Conservation (phyloP, 2,888 invertebrate species). For the Oscheius sp. region DNA sequence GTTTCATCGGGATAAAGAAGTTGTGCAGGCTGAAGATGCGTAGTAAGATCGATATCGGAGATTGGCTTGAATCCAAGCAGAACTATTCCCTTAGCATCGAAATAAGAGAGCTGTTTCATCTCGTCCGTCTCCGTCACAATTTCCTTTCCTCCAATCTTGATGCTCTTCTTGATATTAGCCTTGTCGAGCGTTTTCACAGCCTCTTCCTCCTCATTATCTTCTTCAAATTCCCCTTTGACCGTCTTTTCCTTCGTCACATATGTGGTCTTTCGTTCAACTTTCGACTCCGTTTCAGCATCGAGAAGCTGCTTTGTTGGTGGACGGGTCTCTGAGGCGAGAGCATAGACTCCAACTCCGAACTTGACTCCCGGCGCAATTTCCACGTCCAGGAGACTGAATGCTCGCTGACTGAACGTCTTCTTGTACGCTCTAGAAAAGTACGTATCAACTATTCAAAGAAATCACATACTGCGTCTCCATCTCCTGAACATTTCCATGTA, state of each 20-base stretch:
- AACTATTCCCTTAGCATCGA: slow-evolving; percentile 29
- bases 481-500: slow-evolving; percentile 20
- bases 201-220: slow-evolving; percentile 3
- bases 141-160: slow-evolving; percentile 51
- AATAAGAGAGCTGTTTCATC: slow-evolving; percentile 11
- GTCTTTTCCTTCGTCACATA: slow-evolving; percentile 13
- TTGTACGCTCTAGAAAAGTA: slow-evolving; percentile 33
- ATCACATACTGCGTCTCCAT: slow-evolving; percentile 26
- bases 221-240: slow-evolving; percentile 3
- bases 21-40: slow-evolving; percentile 19
- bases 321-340: slow-evolving; percentile 13
- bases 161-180: slow-evolving; percentile 45
- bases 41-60: slow-evolving; percentile 15
- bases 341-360: slow-evolving; percentile 25
- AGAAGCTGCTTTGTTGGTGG: slow-evolving; percentile 26
- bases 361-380: slow-evolving; percentile 33
- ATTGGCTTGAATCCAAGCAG: slow-evolving; percentile 35
- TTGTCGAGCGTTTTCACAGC: not conserved
- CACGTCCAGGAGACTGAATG: slow-evolving; percentile 31
- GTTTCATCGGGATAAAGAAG: slow-evolving; percentile 34
- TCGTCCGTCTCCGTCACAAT: slow-evolving; percentile 47
- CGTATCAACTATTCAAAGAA: not conserved
- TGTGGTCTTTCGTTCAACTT: not conserved
- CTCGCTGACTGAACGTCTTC: slow-evolving; percentile 37
- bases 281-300: slow-evolving; percentile 30